These are phyloP conservation scores for Phoeniculus purpureus DNA, from an alignment of 2,797 vertebrate species.

Conservation along the genomic window DNA sequence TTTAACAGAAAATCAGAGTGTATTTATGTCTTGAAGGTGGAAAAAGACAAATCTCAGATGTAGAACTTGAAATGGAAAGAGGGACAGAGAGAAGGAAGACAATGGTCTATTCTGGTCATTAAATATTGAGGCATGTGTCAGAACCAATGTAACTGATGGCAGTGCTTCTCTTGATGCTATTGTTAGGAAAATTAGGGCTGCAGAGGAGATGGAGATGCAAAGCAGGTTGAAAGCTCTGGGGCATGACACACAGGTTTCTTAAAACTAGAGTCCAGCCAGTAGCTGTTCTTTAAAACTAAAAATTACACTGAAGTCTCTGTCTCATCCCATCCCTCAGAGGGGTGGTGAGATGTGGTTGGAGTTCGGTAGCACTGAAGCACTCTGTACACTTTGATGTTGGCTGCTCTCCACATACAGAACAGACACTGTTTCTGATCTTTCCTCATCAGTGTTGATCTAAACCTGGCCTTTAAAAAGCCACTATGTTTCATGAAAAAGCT, in stretches of 20 bases:
- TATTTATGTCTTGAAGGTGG: background rate
- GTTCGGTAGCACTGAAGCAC: background rate
- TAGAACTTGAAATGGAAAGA: background rate
- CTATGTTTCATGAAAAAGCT: background rate
- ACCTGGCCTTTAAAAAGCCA: background rate
- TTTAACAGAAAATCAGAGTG: background rate
- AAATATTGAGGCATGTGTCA: constrained; percentile 50
- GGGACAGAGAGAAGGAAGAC: background rate
- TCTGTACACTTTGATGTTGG: rapidly evolving
- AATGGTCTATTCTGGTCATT: background rate
- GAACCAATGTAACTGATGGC: background rate
- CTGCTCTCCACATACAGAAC: background rate
- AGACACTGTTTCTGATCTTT: rapidly evolving
- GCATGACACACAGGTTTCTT: background rate
- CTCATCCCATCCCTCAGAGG: background rate
- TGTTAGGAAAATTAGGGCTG: background rate
- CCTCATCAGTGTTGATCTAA: too few relatives aligned
- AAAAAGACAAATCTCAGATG: background rate
- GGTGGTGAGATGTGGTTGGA: too few relatives aligned
- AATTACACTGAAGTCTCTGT: background rate
- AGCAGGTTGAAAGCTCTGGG: background rate
- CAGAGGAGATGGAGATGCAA: constrained; percentile 24
- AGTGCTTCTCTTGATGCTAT: background rate
- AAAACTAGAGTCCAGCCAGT: background rate
- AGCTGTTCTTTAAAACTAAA: background rate